phyloP scores from a whole-genome alignment of 2,888 invertebrate species.

The Coronaproctus castanopsis region DNA sequence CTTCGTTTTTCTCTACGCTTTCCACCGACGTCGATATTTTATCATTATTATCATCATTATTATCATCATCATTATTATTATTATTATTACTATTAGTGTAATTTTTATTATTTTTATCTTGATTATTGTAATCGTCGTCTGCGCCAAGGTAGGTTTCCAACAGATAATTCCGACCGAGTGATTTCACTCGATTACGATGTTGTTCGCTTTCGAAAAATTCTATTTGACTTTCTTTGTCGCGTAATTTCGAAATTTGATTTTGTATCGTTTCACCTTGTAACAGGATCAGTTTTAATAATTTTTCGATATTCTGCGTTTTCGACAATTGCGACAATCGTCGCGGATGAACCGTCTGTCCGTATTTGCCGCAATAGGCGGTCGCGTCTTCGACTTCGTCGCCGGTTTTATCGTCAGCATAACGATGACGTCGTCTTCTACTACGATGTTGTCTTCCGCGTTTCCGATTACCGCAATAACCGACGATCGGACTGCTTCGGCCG shows the following conservation, averaged over 20 bases:
- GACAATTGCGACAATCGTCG: slow-evolving; percentile 26
- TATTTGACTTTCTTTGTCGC: slow-evolving; percentile 54
- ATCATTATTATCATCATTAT: not conserved
- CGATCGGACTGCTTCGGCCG: slow-evolving; percentile 23
- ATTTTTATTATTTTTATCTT: not conserved
- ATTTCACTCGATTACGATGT: slow-evolving; percentile 47
- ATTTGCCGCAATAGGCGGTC: slow-evolving; percentile 8
- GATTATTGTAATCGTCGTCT: slow-evolving; percentile 8
- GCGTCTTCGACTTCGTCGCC: slow-evolving; percentile 13
- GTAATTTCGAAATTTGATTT: slow-evolving; percentile 31
- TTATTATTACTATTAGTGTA: not conserved
- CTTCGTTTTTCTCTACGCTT: slow-evolving; percentile 26
- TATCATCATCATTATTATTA: not conserved
- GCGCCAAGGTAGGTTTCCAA: slow-evolving; percentile 51
- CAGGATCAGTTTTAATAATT: slow-evolving; percentile 34
- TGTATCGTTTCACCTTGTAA: slow-evolving; percentile 39
- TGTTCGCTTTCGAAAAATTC: slow-evolving; percentile 57
- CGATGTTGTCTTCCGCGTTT: slow-evolving; percentile 25
- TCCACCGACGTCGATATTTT: slow-evolving; percentile 7
- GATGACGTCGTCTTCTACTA: slow-evolving; percentile 24
- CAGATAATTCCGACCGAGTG: slow-evolving; percentile 54
- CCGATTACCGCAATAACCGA: slow-evolving; percentile 14
- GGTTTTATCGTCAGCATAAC: not conserved
- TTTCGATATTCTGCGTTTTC: slow-evolving; percentile 30
- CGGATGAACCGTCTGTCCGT: slow-evolving; percentile 28